Percentiles rank a stretch among this genome's conserved stretches.
Conservation (phyloP, 1,140 invertebrate genomes). For the Drosophila tsacasi region DNA sequence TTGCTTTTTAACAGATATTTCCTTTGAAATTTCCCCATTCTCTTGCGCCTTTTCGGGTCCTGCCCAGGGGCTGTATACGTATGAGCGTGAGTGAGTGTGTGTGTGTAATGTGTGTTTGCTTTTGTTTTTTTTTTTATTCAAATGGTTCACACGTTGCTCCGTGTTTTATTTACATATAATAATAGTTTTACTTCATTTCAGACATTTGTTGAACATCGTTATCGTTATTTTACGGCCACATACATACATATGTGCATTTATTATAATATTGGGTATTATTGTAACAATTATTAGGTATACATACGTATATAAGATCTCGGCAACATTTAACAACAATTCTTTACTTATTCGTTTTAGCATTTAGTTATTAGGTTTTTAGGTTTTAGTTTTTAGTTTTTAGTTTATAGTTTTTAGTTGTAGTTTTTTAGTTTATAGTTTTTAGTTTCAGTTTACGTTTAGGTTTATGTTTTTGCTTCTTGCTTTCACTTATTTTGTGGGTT, state of each 20-base stretch:
- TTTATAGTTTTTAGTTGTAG: constrained; percentile 19
- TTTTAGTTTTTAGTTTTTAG: constrained; percentile 13
- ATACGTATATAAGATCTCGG: constrained; percentile 60
- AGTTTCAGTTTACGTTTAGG: constrained; percentile 26
- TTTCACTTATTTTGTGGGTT: constrained; percentile 25
- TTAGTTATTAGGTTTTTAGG: constrained; percentile 18
- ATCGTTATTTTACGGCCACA: constrained; percentile 42
- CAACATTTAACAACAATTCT: constrained; percentile 63
- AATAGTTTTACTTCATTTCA: constrained; percentile 67
- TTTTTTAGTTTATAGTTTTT: constrained; percentile 33
- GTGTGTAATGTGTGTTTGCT: constrained; percentile 14
- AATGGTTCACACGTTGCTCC: constrained; percentile 35
- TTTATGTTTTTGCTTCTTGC: constrained; percentile 5
- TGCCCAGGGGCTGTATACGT: constrained; percentile 24
- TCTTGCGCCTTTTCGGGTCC: constrained; percentile 28
- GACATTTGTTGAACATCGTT: constrained; percentile 61
- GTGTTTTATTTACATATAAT: constrained; percentile 59
- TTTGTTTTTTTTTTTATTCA: constrained; percentile 32
- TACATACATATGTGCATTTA: constrained; percentile 38
- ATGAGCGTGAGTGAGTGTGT: constrained; percentile 29
- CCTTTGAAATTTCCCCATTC: constrained; percentile 17
- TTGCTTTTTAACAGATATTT: constrained; percentile 9
- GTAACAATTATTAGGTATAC: constrained; percentile 60
- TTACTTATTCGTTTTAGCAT: constrained; percentile 49
- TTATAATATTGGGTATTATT: constrained; percentile 47